Percentiles rank a stretch among this genome's conserved stretches.
Evolutionary conservation across 1,140 invertebrate species (phyloP).

Genomic region (Trichonephila clavata): DNA sequence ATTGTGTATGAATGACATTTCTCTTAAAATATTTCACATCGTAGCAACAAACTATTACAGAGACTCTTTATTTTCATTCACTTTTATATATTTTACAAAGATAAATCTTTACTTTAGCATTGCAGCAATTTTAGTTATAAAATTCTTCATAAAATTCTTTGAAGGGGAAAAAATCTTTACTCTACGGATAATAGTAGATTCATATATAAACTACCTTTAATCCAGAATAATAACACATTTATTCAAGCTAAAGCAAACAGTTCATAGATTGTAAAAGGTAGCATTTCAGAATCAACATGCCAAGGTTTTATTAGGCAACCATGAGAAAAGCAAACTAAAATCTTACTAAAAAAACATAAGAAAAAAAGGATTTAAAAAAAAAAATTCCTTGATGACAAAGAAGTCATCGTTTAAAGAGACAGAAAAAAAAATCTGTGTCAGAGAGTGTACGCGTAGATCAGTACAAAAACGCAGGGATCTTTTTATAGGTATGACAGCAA

Average conservation of each 20-base stretch:
- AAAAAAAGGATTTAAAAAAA: neutral
- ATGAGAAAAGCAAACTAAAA: constrained; percentile 1
- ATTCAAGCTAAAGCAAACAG: too few species aligned
- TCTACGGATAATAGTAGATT: neutral
- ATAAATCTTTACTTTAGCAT: neutral
- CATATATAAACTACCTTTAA: neutral
- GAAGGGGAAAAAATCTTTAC: neutral
- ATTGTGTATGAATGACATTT: neutral
- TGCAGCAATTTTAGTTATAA: too few species aligned
- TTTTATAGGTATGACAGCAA: neutral
- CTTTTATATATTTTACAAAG: neutral
- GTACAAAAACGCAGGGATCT: neutral
- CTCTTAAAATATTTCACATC: neutral
- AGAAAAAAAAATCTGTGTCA: constrained; percentile 15
- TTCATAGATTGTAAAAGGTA: neutral
- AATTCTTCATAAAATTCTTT: too few species aligned
- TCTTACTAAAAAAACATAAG: neutral
- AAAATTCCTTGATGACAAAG: neutral
- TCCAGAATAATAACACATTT: too few species aligned
- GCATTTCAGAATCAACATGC: neutral
- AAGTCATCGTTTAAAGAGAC: neutral
- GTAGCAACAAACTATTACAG: neutral
- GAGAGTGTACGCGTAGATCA: neutral
- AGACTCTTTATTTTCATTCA: neutral
- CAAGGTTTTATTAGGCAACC: neutral